phyloP scores from a whole-genome alignment of 1,140 invertebrate species.

The Listronotus oregonensis region DNA sequence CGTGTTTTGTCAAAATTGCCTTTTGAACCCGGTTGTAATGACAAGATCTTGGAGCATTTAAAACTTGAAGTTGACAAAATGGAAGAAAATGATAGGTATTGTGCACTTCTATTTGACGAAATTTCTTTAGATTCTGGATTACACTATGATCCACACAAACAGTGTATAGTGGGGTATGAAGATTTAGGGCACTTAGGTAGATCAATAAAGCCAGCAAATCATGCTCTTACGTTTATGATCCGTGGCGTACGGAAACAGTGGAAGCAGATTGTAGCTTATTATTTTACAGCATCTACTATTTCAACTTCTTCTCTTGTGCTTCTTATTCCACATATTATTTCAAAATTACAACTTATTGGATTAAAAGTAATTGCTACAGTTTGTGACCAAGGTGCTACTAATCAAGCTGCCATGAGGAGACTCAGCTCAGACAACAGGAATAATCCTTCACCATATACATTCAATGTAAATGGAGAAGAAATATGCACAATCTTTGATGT shows the following conservation, averaged over 20 bases:
- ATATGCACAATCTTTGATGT: conserved; percentile 3
- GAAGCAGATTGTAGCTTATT: background rate
- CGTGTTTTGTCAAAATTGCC: no score
- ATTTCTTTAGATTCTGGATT: background rate
- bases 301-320: background rate
- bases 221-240: conserved; percentile 1
- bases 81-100: conserved; percentile 3
- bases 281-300: background rate
- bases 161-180: background rate
- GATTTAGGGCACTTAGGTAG: background rate
- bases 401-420: background rate
- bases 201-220: background rate
- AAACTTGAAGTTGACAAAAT: conserved; percentile 1
- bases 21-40: no score
- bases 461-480: background rate
- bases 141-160: conserved; percentile 1
- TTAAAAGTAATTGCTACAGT: conserved; percentile 1
- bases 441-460: background rate
- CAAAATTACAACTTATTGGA: background rate
- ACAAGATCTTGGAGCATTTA: background rate
- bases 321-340: background rate
- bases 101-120: background rate
- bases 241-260: background rate
- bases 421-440: background rate
- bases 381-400: conserved; percentile 1